Conservation (phyloP, 2,888 invertebrate species). For the Drosophila pseudotakahashii region DNA sequence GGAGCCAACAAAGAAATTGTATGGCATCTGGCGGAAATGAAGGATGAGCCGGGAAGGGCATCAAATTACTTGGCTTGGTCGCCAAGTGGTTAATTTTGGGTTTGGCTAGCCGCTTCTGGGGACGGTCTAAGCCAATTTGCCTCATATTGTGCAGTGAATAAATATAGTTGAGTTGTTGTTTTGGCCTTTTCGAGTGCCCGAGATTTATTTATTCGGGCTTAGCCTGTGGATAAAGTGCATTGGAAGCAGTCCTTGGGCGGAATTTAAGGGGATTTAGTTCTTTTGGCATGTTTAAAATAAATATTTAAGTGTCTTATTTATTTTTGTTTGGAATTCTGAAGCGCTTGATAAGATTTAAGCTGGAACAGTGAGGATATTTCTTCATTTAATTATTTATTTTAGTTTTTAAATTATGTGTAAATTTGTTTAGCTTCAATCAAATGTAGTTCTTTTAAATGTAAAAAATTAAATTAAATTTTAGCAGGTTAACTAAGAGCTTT, state of each 20-base stretch:
- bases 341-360: background rate
- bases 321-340: background rate
- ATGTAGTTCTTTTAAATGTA: no score
- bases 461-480: no score
- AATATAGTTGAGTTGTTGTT: constrained; percentile 60
- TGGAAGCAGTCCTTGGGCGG: constrained; percentile 1
- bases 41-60: constrained; percentile 10
- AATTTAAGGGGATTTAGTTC: background rate
- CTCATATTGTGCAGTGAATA: constrained; percentile 67
- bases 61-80: constrained; percentile 37
- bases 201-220: constrained; percentile 13
- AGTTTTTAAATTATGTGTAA: no score
- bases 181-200: constrained; percentile 8
- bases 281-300: background rate
- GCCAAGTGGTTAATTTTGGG: constrained; percentile 60
- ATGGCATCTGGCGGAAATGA: constrained; percentile 30
- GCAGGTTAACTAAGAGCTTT: background rate
- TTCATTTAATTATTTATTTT: no score
- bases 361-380: background rate
- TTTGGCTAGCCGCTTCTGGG: constrained; percentile 34
- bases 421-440: no score
- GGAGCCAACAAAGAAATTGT: constrained; percentile 24
- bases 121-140: constrained; percentile 63
- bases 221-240: constrained; percentile 51
- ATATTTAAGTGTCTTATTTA: background rate